These are phyloP conservation scores for Conger conger DNA, from an alignment of 2,113 vertebrate species.

Conservation along the genomic window DNA sequence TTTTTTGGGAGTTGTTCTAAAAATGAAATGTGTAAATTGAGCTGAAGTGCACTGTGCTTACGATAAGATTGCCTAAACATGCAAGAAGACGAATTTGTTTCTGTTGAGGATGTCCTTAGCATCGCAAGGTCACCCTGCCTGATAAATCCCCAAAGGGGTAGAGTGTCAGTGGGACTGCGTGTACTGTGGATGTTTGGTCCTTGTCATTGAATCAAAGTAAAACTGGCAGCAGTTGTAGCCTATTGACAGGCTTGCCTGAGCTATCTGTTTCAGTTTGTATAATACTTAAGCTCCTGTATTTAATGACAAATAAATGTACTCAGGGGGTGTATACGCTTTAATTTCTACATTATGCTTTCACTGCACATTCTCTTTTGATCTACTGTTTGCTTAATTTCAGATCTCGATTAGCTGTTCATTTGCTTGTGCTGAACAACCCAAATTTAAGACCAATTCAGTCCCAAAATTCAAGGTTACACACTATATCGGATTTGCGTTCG, in stretches of 20 bases:
- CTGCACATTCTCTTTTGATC: neutral
- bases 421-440: neutral
- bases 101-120: slow-evolving; percentile 42
- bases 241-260: neutral
- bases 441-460: neutral
- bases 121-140: slow-evolving; percentile 43
- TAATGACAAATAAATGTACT: neutral
- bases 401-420: neutral
- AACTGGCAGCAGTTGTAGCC: neutral
- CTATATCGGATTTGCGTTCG: too few species aligned
- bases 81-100: slow-evolving; percentile 13
- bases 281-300: neutral
- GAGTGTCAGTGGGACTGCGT: neutral
- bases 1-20: neutral
- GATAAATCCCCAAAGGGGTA: slow-evolving; percentile 35
- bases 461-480: neutral
- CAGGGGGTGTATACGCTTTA: neutral
- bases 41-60: neutral
- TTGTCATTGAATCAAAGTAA: neutral
- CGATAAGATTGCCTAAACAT: neutral
- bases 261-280: neutral
- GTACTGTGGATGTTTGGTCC: neutral
- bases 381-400: neutral
- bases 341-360: neutral
- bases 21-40: neutral